phyloP scores from a whole-genome alignment of 2,797 vertebrate species.

The Synaphobranchus kaupii region DNA sequence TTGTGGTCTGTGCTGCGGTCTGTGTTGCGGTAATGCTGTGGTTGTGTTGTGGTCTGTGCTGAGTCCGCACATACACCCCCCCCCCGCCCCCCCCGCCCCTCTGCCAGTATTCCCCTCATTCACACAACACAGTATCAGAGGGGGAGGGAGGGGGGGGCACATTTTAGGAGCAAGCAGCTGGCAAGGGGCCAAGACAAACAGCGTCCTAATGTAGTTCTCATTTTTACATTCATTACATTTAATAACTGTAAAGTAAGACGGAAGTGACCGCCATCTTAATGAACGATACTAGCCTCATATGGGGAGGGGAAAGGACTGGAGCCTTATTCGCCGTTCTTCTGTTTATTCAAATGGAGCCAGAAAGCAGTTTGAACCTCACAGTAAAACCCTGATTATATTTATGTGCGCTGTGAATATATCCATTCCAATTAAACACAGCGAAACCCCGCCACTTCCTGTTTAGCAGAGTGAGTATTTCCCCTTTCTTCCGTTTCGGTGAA shows the following conservation, averaged over 20 bases:
- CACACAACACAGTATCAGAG: neutral
- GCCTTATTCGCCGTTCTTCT: neutral
- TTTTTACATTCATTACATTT: slow-evolving; percentile 6
- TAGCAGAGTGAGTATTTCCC: neutral
- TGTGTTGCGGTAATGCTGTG: too few relatives aligned
- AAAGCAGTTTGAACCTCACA: neutral
- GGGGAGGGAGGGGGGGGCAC: too few relatives aligned
- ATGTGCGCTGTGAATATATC: neutral
- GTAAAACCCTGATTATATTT: neutral
- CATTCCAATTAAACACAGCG: neutral
- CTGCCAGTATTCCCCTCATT: neutral
- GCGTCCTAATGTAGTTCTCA: neutral
- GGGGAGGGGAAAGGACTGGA: neutral
- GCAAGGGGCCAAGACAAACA: neutral
- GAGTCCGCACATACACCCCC: neutral
- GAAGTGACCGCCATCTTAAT: neutral
- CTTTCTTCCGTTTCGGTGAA: neutral
- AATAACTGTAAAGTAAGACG: neutral
- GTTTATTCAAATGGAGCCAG: neutral
- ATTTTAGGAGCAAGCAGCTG: neutral
- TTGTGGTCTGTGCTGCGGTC: too few relatives aligned
- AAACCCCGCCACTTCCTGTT: slow-evolving; percentile 2
- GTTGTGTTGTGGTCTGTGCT: neutral
- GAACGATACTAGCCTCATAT: neutral
- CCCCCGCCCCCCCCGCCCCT: too few relatives aligned